Evolutionary conservation across 2,888 invertebrate species (phyloP), one percentile per base, ranked within the genome.

Genomic region (Heliconius erato): DNA sequence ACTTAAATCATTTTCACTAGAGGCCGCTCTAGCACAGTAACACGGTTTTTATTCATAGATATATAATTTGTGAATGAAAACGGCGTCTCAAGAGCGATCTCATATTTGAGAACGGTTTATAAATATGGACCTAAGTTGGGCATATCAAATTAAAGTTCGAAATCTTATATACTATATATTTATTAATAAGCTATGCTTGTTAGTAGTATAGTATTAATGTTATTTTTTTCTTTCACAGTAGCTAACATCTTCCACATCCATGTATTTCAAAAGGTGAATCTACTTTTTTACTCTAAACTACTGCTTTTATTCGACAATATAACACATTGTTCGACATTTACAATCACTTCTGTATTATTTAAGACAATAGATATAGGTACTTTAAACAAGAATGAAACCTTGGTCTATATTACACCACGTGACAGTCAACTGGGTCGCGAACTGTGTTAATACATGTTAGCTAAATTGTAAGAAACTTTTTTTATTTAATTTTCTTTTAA

Each of bases 361-460:
- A 71, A 83, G 71, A 85, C 83, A 85, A 86, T 84, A 82, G 81
- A 79, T 79, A 67, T 28, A 16, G 16, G 71, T 72, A 84, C 80
- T 84, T 81, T 84, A 83, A 72, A 72, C 77, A 84, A 84, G 78
- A 81, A 81, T 80, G 79, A 83, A 85, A 82, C 85, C 84, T 86
- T 81, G 86, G 69, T 85, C 83, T 83, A 82, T 81, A 83, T 86
- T 85, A 83, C 85, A 80, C 84, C 84, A 84, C 71, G 82, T 80
- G 80, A 77, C 72, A 76, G 72, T 35, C 63, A 86, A 85, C 86
- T 86, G 83, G 85, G 85, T 85, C 85, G 83, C 79, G 82, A 71
- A 80, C 79, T 83, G 81, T 71, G 81, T 82, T 79, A 80, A 80
- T 80, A 79, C 76, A 23, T 35, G 19, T 83, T 83, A 82, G 79